Conservation (phyloP, 2,113 vertebrate genomes). For the Ailurus styani region DNA sequence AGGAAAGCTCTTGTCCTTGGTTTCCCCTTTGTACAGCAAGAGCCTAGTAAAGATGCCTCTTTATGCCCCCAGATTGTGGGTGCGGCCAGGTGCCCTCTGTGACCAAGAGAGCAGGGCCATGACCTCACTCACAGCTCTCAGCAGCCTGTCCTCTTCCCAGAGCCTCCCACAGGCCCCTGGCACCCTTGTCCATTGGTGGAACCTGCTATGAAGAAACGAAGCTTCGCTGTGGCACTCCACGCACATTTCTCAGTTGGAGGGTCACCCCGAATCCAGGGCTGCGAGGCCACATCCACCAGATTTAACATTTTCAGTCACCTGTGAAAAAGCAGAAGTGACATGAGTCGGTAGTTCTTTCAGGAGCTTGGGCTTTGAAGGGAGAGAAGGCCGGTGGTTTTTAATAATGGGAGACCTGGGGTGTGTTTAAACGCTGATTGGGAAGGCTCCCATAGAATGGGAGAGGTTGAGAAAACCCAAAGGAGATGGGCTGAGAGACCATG, state of each 20-base stretch:
- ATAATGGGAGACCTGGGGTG: too few species aligned
- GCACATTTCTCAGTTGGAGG: background rate
- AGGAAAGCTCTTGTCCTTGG: background rate
- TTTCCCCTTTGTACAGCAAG: background rate
- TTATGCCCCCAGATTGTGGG: background rate
- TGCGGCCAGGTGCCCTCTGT: background rate
- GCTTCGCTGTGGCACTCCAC: background rate
- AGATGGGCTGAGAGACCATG: background rate
- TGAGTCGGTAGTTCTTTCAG: background rate
- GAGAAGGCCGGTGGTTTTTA: background rate
- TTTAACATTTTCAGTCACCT: background rate
- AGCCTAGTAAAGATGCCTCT: too few species aligned
- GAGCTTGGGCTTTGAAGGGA: background rate
- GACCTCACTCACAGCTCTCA: fast-evolving
- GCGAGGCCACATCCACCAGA: background rate
- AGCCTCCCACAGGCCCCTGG: fast-evolving
- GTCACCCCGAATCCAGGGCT: background rate
- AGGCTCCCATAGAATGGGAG: background rate
- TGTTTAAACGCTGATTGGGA: background rate
- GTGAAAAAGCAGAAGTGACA: background rate
- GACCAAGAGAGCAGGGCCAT: background rate
- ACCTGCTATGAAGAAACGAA: too few species aligned
- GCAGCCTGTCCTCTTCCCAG: background rate
- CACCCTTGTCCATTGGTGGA: too few species aligned
- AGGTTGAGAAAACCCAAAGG: background rate